Conservation (phyloP, 2,113 vertebrate genomes). For the Octodon degus region DNA sequence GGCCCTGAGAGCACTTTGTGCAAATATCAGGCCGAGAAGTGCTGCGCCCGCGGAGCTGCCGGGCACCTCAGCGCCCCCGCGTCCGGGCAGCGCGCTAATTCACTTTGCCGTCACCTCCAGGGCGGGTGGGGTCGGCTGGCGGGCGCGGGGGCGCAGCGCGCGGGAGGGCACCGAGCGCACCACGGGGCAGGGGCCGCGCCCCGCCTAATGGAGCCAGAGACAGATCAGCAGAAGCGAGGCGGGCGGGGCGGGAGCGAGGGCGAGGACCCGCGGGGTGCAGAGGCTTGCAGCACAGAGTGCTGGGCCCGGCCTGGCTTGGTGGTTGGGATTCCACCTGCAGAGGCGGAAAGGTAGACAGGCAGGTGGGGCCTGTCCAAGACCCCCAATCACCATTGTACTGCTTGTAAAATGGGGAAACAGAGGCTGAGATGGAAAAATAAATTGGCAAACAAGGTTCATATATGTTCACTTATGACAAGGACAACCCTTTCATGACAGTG, state of each 20-base stretch:
- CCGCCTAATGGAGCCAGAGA: slow-evolving; percentile 77
- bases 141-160: background rate
- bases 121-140: background rate
- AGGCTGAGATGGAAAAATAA: background rate
- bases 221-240: slow-evolving; percentile 77
- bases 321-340: background rate
- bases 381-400: background rate
- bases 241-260: background rate
- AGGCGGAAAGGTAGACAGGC: background rate
- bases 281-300: background rate
- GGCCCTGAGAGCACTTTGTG: slow-evolving; percentile 78
- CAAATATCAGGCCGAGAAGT: slow-evolving; percentile 80
- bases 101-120: slow-evolving; percentile 73
- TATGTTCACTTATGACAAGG: background rate
- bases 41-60: slow-evolving; percentile 75
- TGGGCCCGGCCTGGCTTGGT: background rate
- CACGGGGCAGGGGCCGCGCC: background rate
- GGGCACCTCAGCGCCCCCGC: slow-evolving; percentile 58
- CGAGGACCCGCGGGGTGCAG: background rate
- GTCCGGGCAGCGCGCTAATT: slow-evolving; percentile 70
- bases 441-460: background rate
- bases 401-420: background rate
- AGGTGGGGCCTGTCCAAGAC: background rate
- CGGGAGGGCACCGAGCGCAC: background rate
- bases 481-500: background rate